A percentile compares a stretch with the other conserved stretches of the same genome.
Evolutionary conservation across 2,888 invertebrate species (phyloP).

Genomic region (Pemphredon lugubris): DNA sequence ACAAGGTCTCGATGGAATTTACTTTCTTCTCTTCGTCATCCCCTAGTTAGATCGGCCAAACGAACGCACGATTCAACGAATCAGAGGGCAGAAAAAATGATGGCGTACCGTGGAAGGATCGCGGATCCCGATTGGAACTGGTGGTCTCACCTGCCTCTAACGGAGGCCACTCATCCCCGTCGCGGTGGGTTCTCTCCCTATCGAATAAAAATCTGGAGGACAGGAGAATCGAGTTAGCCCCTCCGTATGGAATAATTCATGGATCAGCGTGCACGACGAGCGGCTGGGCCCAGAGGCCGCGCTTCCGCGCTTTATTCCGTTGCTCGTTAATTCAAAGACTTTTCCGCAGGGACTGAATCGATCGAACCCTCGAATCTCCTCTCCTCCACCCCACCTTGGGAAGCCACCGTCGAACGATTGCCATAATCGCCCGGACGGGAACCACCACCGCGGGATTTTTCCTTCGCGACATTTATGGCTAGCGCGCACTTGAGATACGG

Average conservation of each 20-base stretch:
- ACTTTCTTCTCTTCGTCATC: no score
- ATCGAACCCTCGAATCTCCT: no score
- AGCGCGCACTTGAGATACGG: constrained; percentile 65
- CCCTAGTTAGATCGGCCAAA: no score
- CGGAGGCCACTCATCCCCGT: constrained; percentile 4
- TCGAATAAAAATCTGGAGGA: constrained; percentile 48
- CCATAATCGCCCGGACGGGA: constrained; percentile 47
- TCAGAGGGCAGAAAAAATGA: no score
- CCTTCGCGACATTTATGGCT: constrained; percentile 63
- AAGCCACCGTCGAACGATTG: constrained; percentile 39
- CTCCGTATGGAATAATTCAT: constrained; percentile 60
- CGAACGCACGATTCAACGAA: no score
- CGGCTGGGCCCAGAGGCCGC: constrained; percentile 7
- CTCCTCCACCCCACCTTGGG: constrained; percentile 24
- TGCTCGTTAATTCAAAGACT: constrained; percentile 64
- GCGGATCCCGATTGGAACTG: constrained; percentile 9
- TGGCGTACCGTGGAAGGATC: background rate
- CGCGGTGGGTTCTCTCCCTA: constrained; percentile 14
- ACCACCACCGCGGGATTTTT: constrained; percentile 42
- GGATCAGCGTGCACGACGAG: constrained; percentile 28
- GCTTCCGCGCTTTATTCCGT: constrained; percentile 67
- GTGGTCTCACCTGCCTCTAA: background rate
- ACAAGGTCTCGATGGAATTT: no score
- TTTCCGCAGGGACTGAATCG: constrained; percentile 47
- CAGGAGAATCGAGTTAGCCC: constrained; percentile 61